Evolutionary conservation across 2,888 invertebrate species (phyloP).

Genomic region (Xanthorhoe designata): DNA sequence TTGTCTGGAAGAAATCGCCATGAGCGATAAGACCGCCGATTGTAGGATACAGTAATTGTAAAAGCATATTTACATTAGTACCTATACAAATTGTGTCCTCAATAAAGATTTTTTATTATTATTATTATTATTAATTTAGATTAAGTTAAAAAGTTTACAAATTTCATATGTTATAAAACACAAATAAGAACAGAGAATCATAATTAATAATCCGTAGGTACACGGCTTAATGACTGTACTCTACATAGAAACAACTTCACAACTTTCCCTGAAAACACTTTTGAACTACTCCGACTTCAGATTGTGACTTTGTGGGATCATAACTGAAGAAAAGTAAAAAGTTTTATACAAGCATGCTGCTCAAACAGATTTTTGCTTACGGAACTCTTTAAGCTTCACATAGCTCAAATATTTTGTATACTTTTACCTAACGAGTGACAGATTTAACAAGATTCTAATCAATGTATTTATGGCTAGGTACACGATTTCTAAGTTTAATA

Average conservation of each 20-base stretch:
- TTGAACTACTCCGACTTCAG: not conserved
- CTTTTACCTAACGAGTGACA: too few relatives aligned
- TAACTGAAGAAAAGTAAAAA: not conserved
- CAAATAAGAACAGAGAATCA: not conserved
- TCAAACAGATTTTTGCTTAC: not conserved
- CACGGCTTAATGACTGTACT: not conserved
- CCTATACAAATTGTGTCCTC: too few relatives aligned
- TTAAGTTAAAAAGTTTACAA: not conserved
- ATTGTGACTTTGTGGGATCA: not conserved
- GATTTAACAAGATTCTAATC: too few relatives aligned
- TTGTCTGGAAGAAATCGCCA: too few relatives aligned
- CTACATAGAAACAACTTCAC: not conserved
- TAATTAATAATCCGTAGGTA: not conserved
- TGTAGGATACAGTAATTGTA: too few relatives aligned
- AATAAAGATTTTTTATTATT: too few relatives aligned
- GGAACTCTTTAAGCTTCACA: not conserved
- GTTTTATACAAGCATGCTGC: not conserved
- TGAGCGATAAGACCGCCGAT: too few relatives aligned
- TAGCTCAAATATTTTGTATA: too few relatives aligned
- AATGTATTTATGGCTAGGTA: too few relatives aligned
- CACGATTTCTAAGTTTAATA: too few relatives aligned
- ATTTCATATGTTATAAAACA: not conserved
- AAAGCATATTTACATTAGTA: too few relatives aligned
- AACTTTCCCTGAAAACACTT: not conserved
- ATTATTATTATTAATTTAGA: not conserved